Conservation (phyloP, 2,888 invertebrate genomes). For the Pristionchus mayeri region DNA sequence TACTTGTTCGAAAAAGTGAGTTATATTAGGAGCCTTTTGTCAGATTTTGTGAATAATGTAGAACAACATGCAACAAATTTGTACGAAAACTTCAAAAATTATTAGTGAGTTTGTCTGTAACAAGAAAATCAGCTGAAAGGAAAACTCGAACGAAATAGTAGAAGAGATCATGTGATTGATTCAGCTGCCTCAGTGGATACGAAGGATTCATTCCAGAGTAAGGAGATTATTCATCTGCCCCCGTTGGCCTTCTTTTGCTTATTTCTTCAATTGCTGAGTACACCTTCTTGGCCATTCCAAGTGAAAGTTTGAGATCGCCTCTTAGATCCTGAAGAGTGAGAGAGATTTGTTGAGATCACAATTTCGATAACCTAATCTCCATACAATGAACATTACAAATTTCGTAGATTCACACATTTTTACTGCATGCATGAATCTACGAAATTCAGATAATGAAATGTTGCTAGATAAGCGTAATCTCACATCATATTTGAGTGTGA, state of each 20-base stretch:
- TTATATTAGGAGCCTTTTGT: background rate
- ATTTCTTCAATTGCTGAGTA: background rate
- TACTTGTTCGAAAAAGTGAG: background rate
- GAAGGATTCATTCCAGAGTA: background rate
- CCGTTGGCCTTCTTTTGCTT: background rate
- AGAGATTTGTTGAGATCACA: background rate
- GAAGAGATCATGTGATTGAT: background rate
- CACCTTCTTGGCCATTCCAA: background rate
- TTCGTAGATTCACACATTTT: too few species aligned
- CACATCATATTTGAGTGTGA: background rate
- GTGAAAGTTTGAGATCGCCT: background rate
- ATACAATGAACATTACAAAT: too few species aligned
- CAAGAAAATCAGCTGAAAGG: too few species aligned
- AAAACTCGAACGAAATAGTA: background rate
- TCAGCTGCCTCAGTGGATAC: background rate
- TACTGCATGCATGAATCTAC: too few species aligned
- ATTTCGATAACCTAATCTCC: too few species aligned
- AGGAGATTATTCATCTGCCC: background rate
- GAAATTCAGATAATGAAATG: too few species aligned
- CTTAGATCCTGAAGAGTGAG: slow-evolving; percentile 2
- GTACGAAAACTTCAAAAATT: too few species aligned
- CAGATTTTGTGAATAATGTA: too few species aligned
- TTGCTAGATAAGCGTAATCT: background rate
- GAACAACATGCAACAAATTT: background rate
- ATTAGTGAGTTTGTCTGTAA: too few species aligned